phyloP scores from a whole-genome alignment of 2,113 vertebrate species.

The Podilymbus podiceps region DNA sequence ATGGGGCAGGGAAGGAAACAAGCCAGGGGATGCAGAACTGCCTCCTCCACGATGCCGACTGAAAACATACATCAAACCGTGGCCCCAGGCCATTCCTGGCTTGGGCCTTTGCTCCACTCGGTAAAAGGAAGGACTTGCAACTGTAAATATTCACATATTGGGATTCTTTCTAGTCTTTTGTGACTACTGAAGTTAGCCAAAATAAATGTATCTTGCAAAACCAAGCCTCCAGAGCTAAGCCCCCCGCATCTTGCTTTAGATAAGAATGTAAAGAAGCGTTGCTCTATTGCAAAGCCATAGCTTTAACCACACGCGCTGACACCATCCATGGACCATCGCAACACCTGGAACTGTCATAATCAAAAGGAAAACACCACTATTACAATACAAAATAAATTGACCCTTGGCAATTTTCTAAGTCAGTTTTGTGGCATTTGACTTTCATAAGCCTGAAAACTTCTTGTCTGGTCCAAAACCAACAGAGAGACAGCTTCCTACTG shows the following conservation, averaged over 20 bases:
- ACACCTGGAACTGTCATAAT: background rate
- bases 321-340: rapidly evolving
- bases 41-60: background rate
- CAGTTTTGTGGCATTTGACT: constrained; percentile 42
- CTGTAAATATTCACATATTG: background rate
- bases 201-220: background rate
- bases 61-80: background rate
- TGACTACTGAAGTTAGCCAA: background rate
- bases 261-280: background rate
- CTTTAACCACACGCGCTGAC: background rate
- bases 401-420: constrained; percentile 16
- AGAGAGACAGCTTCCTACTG: background rate
- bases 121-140: background rate
- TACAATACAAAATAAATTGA: constrained; percentile 5
- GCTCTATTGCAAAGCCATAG: background rate
- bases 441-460: constrained; percentile 26
- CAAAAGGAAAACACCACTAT: background rate
- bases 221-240: background rate
- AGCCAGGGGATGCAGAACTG: background rate
- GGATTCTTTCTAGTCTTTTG: background rate
- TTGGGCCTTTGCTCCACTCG: background rate
- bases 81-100: background rate
- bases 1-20: background rate
- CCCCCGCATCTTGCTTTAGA: background rate
- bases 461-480: constrained; percentile 48